Percentiles rank a stretch among this genome's conserved stretches.
Evolutionary conservation across 2,888 invertebrate genomes (phyloP).

Genomic region (Vesta saturnalis): DNA sequence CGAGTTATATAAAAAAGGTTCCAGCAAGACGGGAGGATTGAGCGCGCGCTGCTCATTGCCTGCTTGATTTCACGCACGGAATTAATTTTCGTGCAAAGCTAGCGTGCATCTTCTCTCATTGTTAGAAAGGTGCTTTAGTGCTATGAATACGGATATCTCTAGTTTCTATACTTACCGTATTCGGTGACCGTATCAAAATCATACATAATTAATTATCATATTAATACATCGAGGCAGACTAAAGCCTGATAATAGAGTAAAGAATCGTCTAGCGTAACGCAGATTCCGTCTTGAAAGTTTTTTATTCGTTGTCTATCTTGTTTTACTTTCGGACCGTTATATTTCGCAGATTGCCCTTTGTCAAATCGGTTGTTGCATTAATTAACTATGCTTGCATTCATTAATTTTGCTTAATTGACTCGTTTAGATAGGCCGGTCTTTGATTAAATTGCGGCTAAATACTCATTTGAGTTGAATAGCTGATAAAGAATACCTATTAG

Average conservation of each 20-base stretch:
- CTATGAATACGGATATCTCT: slow-evolving; percentile 31
- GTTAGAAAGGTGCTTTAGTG: slow-evolving; percentile 18
- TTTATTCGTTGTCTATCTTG: slow-evolving; percentile 9
- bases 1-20: too few species aligned
- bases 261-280: slow-evolving; percentile 45
- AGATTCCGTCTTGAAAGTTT: slow-evolving; percentile 24
- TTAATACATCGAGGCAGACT: slow-evolving; percentile 51
- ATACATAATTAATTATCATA: slow-evolving; percentile 59
- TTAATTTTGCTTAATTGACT: too few species aligned
- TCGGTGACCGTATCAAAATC: slow-evolving; percentile 56
- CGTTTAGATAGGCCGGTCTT: too few species aligned
- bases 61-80: not conserved
- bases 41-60: too few species aligned
- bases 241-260: slow-evolving; percentile 47
- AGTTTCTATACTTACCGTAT: slow-evolving; percentile 43
- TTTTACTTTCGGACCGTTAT: slow-evolving; percentile 15
- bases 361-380: not conserved
- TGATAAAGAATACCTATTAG: too few species aligned
- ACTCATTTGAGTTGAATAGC: too few species aligned
- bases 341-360: slow-evolving; percentile 14
- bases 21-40: too few species aligned
- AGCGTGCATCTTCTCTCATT: not conserved
- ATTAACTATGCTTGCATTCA: too few species aligned
- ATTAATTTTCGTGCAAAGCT: slow-evolving; percentile 1
- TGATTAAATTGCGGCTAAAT: too few species aligned